phyloP scores from a whole-genome alignment of 2,113 vertebrate species.

The Apteryx owenii region DNA sequence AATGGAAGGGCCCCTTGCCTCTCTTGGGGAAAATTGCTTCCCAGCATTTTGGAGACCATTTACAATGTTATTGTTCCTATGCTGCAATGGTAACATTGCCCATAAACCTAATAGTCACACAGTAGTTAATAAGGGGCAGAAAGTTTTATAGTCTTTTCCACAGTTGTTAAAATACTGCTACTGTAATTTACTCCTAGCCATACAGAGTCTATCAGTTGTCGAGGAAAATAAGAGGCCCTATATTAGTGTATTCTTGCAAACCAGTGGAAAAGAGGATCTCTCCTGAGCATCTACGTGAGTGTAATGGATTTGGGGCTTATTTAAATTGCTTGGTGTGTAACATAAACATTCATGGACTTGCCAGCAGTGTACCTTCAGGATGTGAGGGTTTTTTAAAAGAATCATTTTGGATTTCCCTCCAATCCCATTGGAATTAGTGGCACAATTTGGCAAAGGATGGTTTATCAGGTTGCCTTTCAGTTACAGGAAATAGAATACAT shows the following conservation, averaged over 20 bases:
- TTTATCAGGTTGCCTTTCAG: slow-evolving; percentile 34
- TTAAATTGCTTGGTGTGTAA: slow-evolving; percentile 23
- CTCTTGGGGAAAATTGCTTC: slow-evolving; percentile 59
- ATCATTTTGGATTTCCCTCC: not conserved
- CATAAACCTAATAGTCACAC: slow-evolving; percentile 65
- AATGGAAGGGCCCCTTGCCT: slow-evolving; percentile 1
- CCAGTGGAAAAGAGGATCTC: not conserved
- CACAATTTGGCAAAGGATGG: not conserved
- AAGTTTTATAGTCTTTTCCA: slow-evolving; percentile 74
- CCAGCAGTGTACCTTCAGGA: slow-evolving; percentile 16
- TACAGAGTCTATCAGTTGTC: not conserved
- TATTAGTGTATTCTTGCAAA: slow-evolving; percentile 29
- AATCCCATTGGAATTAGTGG: slow-evolving; percentile 24
- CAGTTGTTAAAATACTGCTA: slow-evolving; percentile 69
- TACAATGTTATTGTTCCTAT: slow-evolving; percentile 63
- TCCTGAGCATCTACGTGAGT: slow-evolving; percentile 26
- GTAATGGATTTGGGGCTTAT: slow-evolving; percentile 21
- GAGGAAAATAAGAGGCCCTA: not conserved
- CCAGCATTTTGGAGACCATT: slow-evolving; percentile 55
- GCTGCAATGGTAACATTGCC: slow-evolving; percentile 57
- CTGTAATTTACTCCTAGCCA: slow-evolving; percentile 48
- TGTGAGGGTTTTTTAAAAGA: slow-evolving; percentile 34
- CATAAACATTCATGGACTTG: slow-evolving; percentile 2
- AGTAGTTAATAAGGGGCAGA: slow-evolving; percentile 72
- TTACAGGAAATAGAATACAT: slow-evolving; percentile 17